Evolutionary conservation across 2,113 vertebrate genomes (phyloP).

Genomic region (Grallaria varia): DNA sequence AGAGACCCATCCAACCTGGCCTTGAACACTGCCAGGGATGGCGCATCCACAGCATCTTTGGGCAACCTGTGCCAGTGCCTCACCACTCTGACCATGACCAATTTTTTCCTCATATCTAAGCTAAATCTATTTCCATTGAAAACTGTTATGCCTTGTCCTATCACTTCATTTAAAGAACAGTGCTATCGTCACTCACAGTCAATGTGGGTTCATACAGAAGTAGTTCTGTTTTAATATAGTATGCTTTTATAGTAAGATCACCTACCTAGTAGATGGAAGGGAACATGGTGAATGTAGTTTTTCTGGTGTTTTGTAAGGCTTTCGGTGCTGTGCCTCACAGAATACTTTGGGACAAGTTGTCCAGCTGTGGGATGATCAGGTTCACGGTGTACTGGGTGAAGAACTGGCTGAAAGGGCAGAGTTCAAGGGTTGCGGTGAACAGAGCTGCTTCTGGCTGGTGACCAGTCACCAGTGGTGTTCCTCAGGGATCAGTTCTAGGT

Average conservation of each 20-base stretch:
- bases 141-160: background rate
- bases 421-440: background rate
- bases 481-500: background rate
- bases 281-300: accelerated
- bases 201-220: background rate
- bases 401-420: background rate
- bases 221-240: background rate
- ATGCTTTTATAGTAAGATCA: background rate
- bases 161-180: background rate
- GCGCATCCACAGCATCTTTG: background rate
- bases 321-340: background rate
- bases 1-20: background rate
- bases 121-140: background rate
- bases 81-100: background rate
- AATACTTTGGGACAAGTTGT: background rate
- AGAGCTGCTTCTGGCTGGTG: background rate
- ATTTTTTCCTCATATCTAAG: background rate
- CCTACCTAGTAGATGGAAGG: background rate
- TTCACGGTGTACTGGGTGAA: background rate
- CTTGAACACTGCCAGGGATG: background rate
- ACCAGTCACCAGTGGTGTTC: background rate
- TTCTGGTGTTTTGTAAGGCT: background rate
- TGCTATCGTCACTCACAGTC: background rate
- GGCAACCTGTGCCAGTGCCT: background rate
- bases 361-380: background rate